These are phyloP conservation scores for Drosophila anomelani DNA, from an alignment of 2,888 invertebrate genomes.

Conservation along the genomic window DNA sequence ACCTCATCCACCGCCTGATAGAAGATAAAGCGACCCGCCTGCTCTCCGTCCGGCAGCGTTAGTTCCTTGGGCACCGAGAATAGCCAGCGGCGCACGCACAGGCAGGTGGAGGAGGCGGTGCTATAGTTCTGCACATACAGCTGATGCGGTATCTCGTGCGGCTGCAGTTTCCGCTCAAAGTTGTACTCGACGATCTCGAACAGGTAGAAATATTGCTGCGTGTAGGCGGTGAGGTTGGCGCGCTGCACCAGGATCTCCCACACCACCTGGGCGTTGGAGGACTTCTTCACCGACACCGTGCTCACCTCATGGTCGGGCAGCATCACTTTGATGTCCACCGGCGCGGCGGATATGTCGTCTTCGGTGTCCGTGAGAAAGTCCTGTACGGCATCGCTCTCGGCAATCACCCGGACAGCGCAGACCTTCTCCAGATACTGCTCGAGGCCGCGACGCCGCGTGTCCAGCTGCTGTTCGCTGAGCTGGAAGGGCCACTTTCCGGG, in stretches of 20 bases:
- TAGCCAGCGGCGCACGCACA: constrained; percentile 94
- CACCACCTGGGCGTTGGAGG: constrained; percentile 95
- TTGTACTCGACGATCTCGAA: constrained; percentile 99
- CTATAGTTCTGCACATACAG: constrained; percentile 99
- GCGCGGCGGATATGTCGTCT: constrained; percentile 91
- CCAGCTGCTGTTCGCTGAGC: constrained; percentile 98
- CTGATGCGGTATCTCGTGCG: constrained; percentile 98
- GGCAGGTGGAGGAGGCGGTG: constrained; percentile 97
- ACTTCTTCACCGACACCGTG: constrained; percentile 94
- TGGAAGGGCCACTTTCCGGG: constrained; percentile 99
- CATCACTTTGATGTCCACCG: constrained; percentile 91
- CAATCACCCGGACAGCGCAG: constrained; percentile 98
- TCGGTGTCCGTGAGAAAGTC: constrained; percentile 98
- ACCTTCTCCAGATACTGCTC: constrained; percentile 99
- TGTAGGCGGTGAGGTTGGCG: constrained; percentile 91
- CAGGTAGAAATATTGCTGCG: constrained; percentile 96
- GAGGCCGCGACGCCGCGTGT: constrained; percentile 96
- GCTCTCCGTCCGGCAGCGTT: constrained; percentile 88
- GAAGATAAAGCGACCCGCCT: constrained; percentile 93
- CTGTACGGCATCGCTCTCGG: constrained; percentile 98
- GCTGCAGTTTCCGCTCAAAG: constrained; percentile 97
- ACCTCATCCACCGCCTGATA: constrained; percentile 98
- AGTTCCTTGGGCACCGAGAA: constrained; percentile 90
- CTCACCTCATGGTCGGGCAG: constrained; percentile 96
- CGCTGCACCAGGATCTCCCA: constrained; percentile 94